These are phyloP conservation scores for Drosophila cardini DNA, from an alignment of 1,140 invertebrate genomes.

Conservation along the genomic window DNA sequence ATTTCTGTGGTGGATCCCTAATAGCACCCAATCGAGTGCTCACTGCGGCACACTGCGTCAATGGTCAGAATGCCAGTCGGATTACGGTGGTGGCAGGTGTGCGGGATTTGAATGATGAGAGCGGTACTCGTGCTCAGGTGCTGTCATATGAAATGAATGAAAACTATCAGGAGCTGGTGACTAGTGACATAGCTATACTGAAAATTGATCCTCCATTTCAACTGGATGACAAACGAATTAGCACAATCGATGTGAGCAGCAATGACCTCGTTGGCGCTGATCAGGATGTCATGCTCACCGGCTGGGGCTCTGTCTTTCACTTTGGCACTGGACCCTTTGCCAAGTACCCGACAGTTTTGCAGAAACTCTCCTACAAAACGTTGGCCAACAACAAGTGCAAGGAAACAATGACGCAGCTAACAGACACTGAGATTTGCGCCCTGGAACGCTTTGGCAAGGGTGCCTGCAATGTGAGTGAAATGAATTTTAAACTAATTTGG, in stretches of 20 bases:
- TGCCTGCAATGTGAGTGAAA: conserved; percentile 78
- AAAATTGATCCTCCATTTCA: conserved; percentile 80
- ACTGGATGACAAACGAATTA: conserved; percentile 64
- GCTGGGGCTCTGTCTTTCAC: conserved; percentile 82
- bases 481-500: background rate
- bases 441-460: conserved; percentile 85
- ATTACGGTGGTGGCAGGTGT: conserved; percentile 85
- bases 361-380: conserved; percentile 72
- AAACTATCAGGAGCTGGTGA: conserved; percentile 76
- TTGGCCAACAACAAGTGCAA: conserved; percentile 71
- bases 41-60: conserved; percentile 86
- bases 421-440: conserved; percentile 85
- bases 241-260: conserved; percentile 70
- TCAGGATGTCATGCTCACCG: conserved; percentile 67
- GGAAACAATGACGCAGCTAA: conserved; percentile 74
- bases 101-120: conserved; percentile 73
- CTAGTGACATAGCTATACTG: conserved; percentile 83
- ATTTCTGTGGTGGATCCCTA: conserved; percentile 85
- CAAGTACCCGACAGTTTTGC: conserved; percentile 71
- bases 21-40: conserved; percentile 85
- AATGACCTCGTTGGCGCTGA: conserved; percentile 64
- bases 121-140: conserved; percentile 75
- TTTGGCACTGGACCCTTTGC: conserved; percentile 77
- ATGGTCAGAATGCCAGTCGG: conserved; percentile 75
- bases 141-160: conserved; percentile 76